These are phyloP conservation scores for Hylaeus volcanicus DNA, from an alignment of 1,140 invertebrate genomes.

Conservation along the genomic window DNA sequence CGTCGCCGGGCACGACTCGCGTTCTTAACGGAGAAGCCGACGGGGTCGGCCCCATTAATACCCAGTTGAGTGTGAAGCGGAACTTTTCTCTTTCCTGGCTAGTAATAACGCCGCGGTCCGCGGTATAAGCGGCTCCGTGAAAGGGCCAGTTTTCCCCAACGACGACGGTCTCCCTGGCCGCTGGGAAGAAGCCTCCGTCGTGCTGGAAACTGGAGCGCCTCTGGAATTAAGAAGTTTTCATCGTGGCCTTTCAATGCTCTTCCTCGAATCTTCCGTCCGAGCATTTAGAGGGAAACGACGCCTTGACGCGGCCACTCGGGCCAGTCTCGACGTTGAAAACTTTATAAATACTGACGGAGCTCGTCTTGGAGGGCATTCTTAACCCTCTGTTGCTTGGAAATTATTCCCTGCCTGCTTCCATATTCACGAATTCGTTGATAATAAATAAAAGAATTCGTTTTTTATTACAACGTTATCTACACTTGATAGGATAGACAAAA, in stretches of 20 bases:
- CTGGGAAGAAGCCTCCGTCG: background rate
- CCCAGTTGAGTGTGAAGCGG: constrained; percentile 33
- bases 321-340: background rate
- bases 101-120: constrained; percentile 38
- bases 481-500: too few species aligned
- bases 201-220: constrained; percentile 52
- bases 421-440: too few species aligned
- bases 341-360: too few species aligned
- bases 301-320: constrained; percentile 5
- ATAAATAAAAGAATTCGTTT: too few species aligned
- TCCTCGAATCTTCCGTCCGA: constrained; percentile 14
- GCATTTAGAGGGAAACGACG: background rate
- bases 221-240: constrained; percentile 63
- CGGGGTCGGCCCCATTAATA: constrained; percentile 31
- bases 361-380: too few species aligned
- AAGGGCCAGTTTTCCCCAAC: constrained; percentile 19
- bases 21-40: background rate
- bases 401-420: too few species aligned
- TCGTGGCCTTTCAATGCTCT: constrained; percentile 47
- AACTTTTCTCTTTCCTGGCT: constrained; percentile 35
- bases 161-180: background rate
- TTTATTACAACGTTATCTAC: too few species aligned
- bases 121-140: constrained; percentile 28
- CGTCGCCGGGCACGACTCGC: constrained; percentile 10
- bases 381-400: too few species aligned